phyloP scores from a whole-genome alignment of 1,140 invertebrate species.

The Lasioglossum albipes region DNA sequence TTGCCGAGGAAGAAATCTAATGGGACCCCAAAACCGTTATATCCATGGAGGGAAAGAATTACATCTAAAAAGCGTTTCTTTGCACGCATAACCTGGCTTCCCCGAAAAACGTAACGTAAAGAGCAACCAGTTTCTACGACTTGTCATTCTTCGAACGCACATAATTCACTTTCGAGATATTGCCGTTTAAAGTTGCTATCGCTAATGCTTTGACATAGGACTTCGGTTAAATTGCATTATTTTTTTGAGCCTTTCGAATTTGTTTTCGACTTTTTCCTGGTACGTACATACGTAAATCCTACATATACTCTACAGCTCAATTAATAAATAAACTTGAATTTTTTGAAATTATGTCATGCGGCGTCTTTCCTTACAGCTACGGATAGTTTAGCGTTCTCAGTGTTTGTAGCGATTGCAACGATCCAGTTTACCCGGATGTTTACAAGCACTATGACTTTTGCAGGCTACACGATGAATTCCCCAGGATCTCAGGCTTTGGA shows the following conservation, averaged over 20 bases:
- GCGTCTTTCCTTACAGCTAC: too few species aligned
- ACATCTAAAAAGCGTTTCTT: not conserved
- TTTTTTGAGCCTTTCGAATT: too few species aligned
- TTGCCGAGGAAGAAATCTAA: not conserved
- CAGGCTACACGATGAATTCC: conserved; percentile 62
- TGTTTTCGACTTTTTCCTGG: too few species aligned
- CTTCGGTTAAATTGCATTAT: too few species aligned
- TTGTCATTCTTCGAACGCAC: not conserved
- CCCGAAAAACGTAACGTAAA: not conserved
- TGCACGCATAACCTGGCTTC: conserved; percentile 34
- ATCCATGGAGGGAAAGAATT: not conserved
- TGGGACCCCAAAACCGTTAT: not conserved
- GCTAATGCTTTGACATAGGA: too few species aligned
- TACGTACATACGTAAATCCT: too few species aligned
- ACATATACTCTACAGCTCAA: too few species aligned
- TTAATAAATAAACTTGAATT: too few species aligned
- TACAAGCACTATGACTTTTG: not conserved
- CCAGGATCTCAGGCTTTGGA: conserved; percentile 83
- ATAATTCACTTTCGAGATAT: not conserved
- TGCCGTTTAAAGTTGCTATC: too few species aligned
- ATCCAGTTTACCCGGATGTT: not conserved
- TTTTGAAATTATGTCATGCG: too few species aligned
- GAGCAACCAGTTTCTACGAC: not conserved
- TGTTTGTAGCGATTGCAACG: not conserved
- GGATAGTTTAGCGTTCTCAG: not conserved